These are phyloP conservation scores for Apamea crenata DNA, from an alignment of 2,888 invertebrate genomes.

Conservation along the genomic window DNA sequence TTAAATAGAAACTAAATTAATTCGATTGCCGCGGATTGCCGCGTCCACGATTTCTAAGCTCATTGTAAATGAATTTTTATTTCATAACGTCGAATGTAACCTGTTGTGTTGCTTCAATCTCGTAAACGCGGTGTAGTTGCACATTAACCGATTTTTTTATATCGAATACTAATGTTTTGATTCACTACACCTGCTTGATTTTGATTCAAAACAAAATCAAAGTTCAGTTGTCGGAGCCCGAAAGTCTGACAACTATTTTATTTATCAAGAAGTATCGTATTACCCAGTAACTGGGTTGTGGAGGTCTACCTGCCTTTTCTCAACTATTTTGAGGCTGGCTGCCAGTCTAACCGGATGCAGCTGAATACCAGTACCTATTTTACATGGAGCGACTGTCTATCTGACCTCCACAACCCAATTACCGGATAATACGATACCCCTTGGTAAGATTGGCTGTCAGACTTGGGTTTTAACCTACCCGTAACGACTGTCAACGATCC, in stretches of 20 bases:
- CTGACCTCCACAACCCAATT: not conserved
- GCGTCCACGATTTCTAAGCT: slow-evolving; percentile 66
- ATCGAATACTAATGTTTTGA: slow-evolving; percentile 39
- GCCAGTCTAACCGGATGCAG: not conserved
- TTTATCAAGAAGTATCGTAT: not conserved
- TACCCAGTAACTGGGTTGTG: not conserved
- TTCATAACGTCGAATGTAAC: slow-evolving; percentile 74
- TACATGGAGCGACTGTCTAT: too few species aligned
- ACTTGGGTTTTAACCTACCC: too few species aligned
- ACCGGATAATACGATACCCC: too few species aligned
- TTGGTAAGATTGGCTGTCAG: too few species aligned
- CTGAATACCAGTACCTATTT: too few species aligned
- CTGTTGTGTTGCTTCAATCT: slow-evolving; percentile 73
- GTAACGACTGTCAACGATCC: too few species aligned
- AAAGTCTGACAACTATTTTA: not conserved
- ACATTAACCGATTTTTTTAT: slow-evolving; percentile 58
- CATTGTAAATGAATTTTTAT: slow-evolving; percentile 72
- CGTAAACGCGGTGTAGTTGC: slow-evolving; percentile 66
- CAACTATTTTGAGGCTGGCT: not conserved
- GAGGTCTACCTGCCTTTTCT: not conserved
- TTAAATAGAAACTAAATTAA: not conserved
- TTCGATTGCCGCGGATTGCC: slow-evolving; percentile 64
- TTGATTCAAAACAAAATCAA: not conserved
- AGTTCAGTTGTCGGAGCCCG: not conserved
- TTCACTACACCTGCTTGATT: slow-evolving; percentile 13